phyloP scores from a whole-genome alignment of 2,888 invertebrate genomes.

The Drosophila phalerata region DNA sequence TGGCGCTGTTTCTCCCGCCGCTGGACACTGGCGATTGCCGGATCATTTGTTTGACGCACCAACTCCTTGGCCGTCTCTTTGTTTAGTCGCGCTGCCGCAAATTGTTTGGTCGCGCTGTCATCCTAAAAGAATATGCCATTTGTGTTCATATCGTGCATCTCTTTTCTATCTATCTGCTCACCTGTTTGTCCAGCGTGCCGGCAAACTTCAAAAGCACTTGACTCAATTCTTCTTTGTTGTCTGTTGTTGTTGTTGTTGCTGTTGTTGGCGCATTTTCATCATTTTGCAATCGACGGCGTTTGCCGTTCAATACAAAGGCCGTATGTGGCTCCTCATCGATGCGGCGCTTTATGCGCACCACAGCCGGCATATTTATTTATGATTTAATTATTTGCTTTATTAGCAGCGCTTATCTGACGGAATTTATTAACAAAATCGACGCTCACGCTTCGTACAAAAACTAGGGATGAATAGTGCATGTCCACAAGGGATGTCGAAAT shows the following conservation, averaged over 20 bases:
- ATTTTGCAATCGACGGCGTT: slow-evolving; percentile 88
- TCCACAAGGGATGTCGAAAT: slow-evolving; percentile 1
- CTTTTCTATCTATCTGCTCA: slow-evolving; percentile 74
- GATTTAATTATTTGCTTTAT: slow-evolving; percentile 16
- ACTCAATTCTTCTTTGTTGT: slow-evolving; percentile 84
- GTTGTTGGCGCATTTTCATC: slow-evolving; percentile 50
- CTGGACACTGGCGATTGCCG: slow-evolving; percentile 84
- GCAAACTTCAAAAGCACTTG: slow-evolving; percentile 91
- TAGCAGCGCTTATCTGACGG: slow-evolving; percentile 17
- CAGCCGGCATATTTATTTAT: slow-evolving; percentile 85
- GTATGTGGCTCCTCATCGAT: slow-evolving; percentile 90
- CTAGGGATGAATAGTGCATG: slow-evolving; percentile 13
- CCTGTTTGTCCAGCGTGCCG: slow-evolving; percentile 90
- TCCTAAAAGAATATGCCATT: slow-evolving; percentile 81
- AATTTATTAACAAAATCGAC: slow-evolving; percentile 34
- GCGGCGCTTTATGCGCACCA: slow-evolving; percentile 91
- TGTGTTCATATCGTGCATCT: neutral
- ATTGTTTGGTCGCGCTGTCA: slow-evolving; percentile 85
- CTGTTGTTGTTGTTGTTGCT: slow-evolving; percentile 18
- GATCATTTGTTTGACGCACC: slow-evolving; percentile 85
- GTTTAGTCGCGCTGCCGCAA: slow-evolving; percentile 85
- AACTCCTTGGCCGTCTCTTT: slow-evolving; percentile 86
- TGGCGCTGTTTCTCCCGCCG: slow-evolving; percentile 86
- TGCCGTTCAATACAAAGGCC: slow-evolving; percentile 90
- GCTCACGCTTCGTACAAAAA: slow-evolving; percentile 23